These are phyloP conservation scores for Artibeus jamaicensis DNA, from an alignment of 2,797 vertebrate genomes.

Conservation along the genomic window DNA sequence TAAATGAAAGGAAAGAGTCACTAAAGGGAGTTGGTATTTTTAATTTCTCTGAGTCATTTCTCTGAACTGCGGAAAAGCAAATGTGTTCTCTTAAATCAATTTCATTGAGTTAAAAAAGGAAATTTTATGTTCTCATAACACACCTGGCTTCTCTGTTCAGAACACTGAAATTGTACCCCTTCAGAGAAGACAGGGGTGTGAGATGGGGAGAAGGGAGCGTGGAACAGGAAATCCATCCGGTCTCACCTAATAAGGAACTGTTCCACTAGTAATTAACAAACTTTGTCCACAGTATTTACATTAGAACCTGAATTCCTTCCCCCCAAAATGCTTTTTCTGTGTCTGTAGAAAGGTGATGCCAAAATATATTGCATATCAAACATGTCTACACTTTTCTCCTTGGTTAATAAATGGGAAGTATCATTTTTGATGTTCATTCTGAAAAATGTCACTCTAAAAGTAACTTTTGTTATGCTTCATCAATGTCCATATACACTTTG, in stretches of 20 bases:
- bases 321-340: not conserved
- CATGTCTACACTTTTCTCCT: not conserved
- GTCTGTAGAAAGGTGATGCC: not conserved
- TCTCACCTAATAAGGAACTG: not conserved
- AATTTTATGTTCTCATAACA: slow-evolving; percentile 3
- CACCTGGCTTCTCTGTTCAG: not conserved
- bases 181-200: not conserved
- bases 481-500: not conserved
- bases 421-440: not conserved
- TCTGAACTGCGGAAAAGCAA: slow-evolving; percentile 32
- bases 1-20: not conserved
- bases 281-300: not conserved
- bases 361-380: not conserved
- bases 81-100: slow-evolving; percentile 25
- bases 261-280: not conserved
- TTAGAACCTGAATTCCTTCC: not conserved
- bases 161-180: not conserved
- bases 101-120: not conserved
- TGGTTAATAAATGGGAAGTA: not conserved
- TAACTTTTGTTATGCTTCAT: not conserved
- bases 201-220: not conserved
- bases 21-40: not conserved
- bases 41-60: slow-evolving; percentile 30
- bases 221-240: not conserved
- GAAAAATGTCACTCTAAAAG: not conserved